A percentile compares a stretch with the other conserved stretches of the same genome.
Evolutionary conservation across 2,888 invertebrate genomes (phyloP).

Genomic region (Clitarchus hookeri): DNA sequence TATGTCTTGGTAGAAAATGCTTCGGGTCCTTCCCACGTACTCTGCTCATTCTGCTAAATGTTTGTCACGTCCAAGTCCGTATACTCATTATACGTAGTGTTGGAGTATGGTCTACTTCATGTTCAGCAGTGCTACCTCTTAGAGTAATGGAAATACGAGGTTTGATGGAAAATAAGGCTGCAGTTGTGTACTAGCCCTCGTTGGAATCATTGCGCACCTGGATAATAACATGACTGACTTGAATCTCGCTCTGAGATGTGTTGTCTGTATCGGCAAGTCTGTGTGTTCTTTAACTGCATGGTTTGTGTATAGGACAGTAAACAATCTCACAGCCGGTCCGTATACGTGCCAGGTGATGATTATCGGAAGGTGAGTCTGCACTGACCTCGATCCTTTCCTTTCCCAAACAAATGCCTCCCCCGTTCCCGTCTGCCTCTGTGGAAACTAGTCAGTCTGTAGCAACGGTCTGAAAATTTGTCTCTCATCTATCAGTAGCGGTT

Average conservation of each 20-base stretch:
- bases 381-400: background rate
- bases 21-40: too few relatives aligned
- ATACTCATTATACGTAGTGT: too few relatives aligned
- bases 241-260: background rate
- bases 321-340: constrained; percentile 34
- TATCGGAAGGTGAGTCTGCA: constrained; percentile 36
- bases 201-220: background rate
- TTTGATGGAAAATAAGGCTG: background rate
- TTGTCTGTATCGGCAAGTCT: constrained; percentile 25
- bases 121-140: too few relatives aligned
- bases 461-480: too few relatives aligned
- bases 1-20: too few relatives aligned
- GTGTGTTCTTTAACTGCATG: constrained; percentile 33
- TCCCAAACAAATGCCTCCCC: background rate
- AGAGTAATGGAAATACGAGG: too few relatives aligned
- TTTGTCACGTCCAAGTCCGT: too few relatives aligned
- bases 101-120: too few relatives aligned
- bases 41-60: too few relatives aligned
- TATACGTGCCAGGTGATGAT: constrained; percentile 35
- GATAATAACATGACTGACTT: background rate
- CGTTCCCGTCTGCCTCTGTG: too few relatives aligned
- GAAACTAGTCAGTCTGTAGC: too few relatives aligned
- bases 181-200: background rate
- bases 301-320: constrained; percentile 38
- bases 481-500: too few relatives aligned